These are phyloP conservation scores for Metaphire vulgaris DNA, from an alignment of 1,140 invertebrate species.

Conservation along the genomic window DNA sequence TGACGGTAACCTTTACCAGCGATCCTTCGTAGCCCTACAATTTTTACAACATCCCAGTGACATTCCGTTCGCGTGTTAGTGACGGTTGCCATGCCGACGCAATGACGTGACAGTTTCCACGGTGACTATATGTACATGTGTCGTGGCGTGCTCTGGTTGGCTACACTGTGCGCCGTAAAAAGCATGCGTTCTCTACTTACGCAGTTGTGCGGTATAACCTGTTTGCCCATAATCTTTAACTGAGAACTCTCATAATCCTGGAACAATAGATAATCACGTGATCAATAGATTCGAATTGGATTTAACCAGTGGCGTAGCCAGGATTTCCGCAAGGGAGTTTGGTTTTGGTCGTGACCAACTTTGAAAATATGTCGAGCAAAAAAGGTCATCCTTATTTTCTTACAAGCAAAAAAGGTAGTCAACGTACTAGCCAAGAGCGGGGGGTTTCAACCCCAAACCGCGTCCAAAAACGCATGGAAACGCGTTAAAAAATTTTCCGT, in stretches of 20 bases:
- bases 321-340: no score
- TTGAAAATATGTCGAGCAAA: no score
- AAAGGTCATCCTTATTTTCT: no score
- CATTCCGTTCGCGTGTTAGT: background rate
- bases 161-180: background rate
- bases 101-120: background rate
- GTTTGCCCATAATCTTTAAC: conserved; percentile 52
- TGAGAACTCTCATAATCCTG: conserved; percentile 68
- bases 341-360: no score
- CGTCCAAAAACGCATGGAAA: no score
- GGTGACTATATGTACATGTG: conserved; percentile 1
- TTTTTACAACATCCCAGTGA: conserved; percentile 12
- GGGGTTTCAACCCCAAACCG: no score
- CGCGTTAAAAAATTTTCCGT: no score
- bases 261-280: no score
- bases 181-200: conserved; percentile 6
- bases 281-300: no score
- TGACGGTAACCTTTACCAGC: conserved; percentile 97
- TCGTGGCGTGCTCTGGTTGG: background rate
- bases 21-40: conserved; percentile 77
- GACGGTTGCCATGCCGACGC: background rate
- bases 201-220: conserved; percentile 21
- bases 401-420: no score
- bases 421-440: no score
- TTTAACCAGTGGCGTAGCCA: no score